Evolutionary conservation across 2,888 invertebrate genomes (phyloP).

Genomic region (Sarcophaga carnaria): DNA sequence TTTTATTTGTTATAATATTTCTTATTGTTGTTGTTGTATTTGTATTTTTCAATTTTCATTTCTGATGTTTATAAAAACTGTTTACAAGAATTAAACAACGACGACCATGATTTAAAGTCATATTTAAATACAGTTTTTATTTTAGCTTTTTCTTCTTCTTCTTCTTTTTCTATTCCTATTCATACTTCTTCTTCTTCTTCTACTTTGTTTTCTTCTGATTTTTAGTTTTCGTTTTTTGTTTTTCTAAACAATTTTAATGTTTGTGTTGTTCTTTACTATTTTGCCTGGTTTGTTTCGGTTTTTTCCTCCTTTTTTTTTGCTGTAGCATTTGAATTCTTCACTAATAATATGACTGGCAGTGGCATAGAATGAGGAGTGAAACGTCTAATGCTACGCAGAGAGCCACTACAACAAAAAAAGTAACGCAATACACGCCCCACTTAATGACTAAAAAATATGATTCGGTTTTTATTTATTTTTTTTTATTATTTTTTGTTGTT

Average conservation of each 20-base stretch:
- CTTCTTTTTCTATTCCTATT: constrained; percentile 23
- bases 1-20: not conserved
- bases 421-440: constrained; percentile 63
- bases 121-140: constrained; percentile 45
- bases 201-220: not conserved
- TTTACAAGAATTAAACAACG: constrained; percentile 26
- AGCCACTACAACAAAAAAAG: constrained; percentile 34
- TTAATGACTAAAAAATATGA: constrained; percentile 57
- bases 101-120: constrained; percentile 55
- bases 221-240: not conserved
- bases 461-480: not conserved
- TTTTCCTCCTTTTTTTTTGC: no score
- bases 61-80: not conserved
- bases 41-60: not conserved
- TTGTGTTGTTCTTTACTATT: no score
- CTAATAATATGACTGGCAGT: not conserved
- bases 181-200: constrained; percentile 14
- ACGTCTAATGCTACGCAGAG: constrained; percentile 57
- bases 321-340: not conserved
- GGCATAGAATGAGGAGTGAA: constrained; percentile 28
- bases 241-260: not conserved
- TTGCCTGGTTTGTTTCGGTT: no score
- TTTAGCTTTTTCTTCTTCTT: not conserved
- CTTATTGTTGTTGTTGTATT: not conserved
- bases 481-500: no score